A percentile compares a stretch with the other conserved stretches of the same genome.
Conservation (phyloP, 2,888 invertebrate genomes). For the Koerneria pararmatus region DNA sequence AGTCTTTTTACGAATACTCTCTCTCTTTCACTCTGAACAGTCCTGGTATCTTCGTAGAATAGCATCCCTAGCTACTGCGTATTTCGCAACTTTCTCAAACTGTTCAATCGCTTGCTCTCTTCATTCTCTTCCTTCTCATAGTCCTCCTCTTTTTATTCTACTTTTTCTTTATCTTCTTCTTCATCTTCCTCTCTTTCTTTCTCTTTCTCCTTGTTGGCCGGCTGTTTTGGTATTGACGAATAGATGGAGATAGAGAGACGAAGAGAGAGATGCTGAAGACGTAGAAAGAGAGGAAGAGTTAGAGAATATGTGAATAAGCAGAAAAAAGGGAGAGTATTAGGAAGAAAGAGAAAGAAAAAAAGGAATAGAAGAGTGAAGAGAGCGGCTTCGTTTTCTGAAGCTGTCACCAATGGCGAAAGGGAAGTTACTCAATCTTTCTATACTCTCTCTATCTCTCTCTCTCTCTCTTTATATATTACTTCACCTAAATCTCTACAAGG, state of each 20-base stretch:
- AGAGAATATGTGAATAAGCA: background rate
- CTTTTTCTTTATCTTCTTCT: background rate
- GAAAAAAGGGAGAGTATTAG: too few relatives aligned
- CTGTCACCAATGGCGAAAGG: too few relatives aligned
- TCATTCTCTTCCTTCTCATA: background rate
- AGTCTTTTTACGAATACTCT: background rate
- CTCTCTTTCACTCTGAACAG: conserved; percentile 6
- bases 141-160: background rate
- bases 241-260: conserved; percentile 2
- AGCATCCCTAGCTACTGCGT: too few relatives aligned
- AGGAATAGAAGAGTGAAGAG: too few relatives aligned
- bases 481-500: background rate
- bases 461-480: conserved; percentile 18
- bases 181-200: background rate
- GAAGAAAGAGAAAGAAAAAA: too few relatives aligned
- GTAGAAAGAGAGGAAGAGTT: background rate
- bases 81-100: conserved; percentile 16
- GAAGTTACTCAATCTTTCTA: background rate
- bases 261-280: background rate
- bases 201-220: background rate
- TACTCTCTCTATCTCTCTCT: background rate
- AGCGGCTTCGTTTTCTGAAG: too few relatives aligned
- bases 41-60: too few relatives aligned
- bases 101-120: background rate
- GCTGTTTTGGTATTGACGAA: background rate